Base-by-base conservation (phyloP, 2,113 vertebrate species). In the Ophiodon elongatus region DNA sequence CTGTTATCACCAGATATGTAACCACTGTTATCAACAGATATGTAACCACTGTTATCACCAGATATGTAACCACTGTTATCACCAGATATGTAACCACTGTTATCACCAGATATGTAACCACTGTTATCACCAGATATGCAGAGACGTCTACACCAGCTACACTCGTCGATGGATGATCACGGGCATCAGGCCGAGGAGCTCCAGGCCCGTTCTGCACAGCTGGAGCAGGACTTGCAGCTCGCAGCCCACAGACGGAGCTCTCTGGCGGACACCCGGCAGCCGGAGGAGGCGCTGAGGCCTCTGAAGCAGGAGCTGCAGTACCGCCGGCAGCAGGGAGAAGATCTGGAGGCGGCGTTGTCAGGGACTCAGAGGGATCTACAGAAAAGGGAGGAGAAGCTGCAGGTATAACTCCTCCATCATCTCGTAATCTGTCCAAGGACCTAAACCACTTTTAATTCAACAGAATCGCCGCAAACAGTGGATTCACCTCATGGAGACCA, bases 231-330 rank as follows among this genome's bases (percentile, higher is more conserved):
- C 71, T 86, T 98, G 0, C 88, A 76, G 5, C 91, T 94, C 85
- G 91, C 93, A 8, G 70, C 82, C n/a, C 84, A 85, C 31, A 90
- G 81, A 21, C 91, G 77, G 3, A 83, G 76, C 6, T 84, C 94
- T 14, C 82, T 71, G 59, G 39, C 17, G 14, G 27, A 8, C 6
- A 0, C 2, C 0, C 27, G 0, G 43, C 91, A 66, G 31, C 81
- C 72, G 11, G 94, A 96, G 6, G 93, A 96, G 23, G 92, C 96
- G 52, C 87, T 96, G 0, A 83, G 82, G 78, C 93, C 94, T 37
- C 95, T 97, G 90, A 96, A 92, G 84, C 93, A 93, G 82, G 96
- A 98, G 86, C 91, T 99, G 54, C 94, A 96, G 1, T 65, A 79
- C n/a, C 96, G 96, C 70, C 92, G 93, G 73, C 95, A 90, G 85